Percentiles rank a stretch among this genome's conserved stretches.
phyloP scores from a whole-genome alignment of 2,888 invertebrate genomes.

The Cosmia trapezina region DNA sequence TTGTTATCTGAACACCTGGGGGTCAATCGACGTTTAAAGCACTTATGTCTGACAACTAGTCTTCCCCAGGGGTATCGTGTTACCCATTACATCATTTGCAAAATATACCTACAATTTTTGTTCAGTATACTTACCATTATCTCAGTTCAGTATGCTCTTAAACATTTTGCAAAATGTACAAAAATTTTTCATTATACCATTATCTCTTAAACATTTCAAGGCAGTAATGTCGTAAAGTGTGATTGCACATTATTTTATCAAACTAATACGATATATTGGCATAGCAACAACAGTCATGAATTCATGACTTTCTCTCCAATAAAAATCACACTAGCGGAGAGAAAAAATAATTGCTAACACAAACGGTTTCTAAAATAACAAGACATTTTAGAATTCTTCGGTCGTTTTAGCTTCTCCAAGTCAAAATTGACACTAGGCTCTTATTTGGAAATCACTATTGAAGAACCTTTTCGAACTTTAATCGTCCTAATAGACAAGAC shows the following conservation, averaged over 20 bases:
- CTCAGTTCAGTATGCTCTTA: no score
- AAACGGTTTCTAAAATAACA: slow-evolving; percentile 50
- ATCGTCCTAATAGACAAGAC: no score
- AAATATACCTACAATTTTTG: no score
- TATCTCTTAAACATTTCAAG: background rate
- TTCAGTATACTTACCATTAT: no score
- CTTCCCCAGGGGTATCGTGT: no score
- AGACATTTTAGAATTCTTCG: slow-evolving; percentile 1
- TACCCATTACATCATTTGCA: no score
- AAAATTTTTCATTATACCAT: background rate
- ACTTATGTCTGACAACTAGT: no score
- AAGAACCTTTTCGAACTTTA: background rate
- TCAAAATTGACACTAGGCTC: no score
- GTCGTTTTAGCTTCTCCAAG: background rate
- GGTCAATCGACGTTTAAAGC: no score
- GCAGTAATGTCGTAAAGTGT: background rate
- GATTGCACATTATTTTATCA: slow-evolving; percentile 8
- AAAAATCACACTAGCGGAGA: slow-evolving; percentile 35
- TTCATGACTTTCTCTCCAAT: slow-evolving; percentile 47
- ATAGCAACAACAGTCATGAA: background rate
- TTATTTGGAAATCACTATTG: background rate
- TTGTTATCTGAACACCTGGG: no score
- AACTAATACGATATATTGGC: slow-evolving; percentile 15
- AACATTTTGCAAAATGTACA: slow-evolving; percentile 3
- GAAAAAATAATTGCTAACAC: slow-evolving; percentile 29